Percentiles rank a stretch among this genome's conserved stretches.
Evolutionary conservation across 2,113 vertebrate species (phyloP).

Genomic region (Phycodurus eques): DNA sequence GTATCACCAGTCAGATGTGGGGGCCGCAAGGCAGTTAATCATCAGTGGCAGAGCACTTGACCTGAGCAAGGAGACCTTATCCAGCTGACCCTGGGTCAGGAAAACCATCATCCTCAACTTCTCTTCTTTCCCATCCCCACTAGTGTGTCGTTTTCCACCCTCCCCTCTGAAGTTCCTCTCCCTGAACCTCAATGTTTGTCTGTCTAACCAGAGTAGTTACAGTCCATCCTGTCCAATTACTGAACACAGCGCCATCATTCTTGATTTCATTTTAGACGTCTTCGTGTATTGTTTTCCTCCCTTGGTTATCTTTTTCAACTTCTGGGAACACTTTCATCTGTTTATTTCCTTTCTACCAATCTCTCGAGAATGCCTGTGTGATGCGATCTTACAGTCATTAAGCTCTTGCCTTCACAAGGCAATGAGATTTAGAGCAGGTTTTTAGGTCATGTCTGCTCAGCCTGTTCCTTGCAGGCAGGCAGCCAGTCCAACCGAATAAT

Average conservation of each 20-base stretch:
- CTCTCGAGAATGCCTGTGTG: conserved; percentile 7
- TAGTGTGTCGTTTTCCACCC: background rate
- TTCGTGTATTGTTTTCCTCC: background rate
- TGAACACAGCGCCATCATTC: conserved; percentile 13
- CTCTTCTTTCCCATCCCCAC: background rate
- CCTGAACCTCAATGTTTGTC: background rate
- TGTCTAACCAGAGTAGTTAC: conserved; percentile 28
- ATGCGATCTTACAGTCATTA: conserved; percentile 21
- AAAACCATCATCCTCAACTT: conserved; percentile 30
- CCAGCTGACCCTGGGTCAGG: conserved; percentile 23
- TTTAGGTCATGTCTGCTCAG: conserved; percentile 8
- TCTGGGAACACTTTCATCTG: background rate
- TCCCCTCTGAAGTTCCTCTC: conserved; percentile 3
- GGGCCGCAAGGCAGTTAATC: conserved; percentile 15
- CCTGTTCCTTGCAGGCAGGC: conserved; percentile 16
- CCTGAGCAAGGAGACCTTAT: conserved; percentile 13
- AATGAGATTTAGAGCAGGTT: conserved; percentile 25
- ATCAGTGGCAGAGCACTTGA: conserved; percentile 16
- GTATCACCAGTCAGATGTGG: background rate
- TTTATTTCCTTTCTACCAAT: conserved; percentile 9
- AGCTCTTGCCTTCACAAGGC: conserved; percentile 6
- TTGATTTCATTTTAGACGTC: conserved; percentile 4
- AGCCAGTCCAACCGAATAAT: conserved; percentile 25
- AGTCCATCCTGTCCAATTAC: conserved; percentile 11
- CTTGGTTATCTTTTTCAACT: conserved; percentile 8